Evolutionary conservation across 1,140 invertebrate species (phyloP), one percentile per base, ranked within the genome.

Genomic region (Zaprionus ornatus): DNA sequence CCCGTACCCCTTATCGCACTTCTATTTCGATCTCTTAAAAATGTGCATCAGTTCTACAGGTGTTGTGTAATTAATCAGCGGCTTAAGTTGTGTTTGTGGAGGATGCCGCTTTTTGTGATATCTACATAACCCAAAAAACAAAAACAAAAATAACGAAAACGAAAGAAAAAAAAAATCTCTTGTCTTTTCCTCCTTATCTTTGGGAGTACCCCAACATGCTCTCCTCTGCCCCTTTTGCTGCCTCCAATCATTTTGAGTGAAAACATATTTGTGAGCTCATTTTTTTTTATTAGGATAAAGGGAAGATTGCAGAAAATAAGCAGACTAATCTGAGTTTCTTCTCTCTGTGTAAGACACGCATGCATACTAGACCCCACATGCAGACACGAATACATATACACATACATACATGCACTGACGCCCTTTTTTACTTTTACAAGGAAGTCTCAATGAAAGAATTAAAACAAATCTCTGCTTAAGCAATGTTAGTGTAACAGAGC

Each of bases 71-170:
- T 52, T 69, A 29, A 62, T 35, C 32, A 61, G 57, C 50, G 57
- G 57, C 57, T 48, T 27, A 19, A 68, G 19, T 37, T 69, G 29
- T 62, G 42, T 54, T 23, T 50, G 48, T 60, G 40, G 54, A 66
- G 55, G 54, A 17, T 50, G 55, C 42, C 70, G 63, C 70, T 72
- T 72, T 66, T 72, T 72, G 70, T 72, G 70, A 72, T 72, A 72
- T 72, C 55, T 66, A 66, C 54, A 72, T 71, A 48, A 57, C 37
- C 68, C 17, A 13, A 15, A 32, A 42, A 7, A 42, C 0, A 42
- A 42, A n/a, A n/a, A 40, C 15, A 15, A n/a, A 9, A 17, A 42
- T 7, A 37, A 48, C 10, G 19, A 66, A 27, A 55, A 27, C 4
- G 13, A 50, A 45, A 17, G 32, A 3, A 52, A 61, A 42, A 45